Base-by-base conservation (phyloP, 2,113 vertebrate species). In the Aptenodytes forsteri region DNA sequence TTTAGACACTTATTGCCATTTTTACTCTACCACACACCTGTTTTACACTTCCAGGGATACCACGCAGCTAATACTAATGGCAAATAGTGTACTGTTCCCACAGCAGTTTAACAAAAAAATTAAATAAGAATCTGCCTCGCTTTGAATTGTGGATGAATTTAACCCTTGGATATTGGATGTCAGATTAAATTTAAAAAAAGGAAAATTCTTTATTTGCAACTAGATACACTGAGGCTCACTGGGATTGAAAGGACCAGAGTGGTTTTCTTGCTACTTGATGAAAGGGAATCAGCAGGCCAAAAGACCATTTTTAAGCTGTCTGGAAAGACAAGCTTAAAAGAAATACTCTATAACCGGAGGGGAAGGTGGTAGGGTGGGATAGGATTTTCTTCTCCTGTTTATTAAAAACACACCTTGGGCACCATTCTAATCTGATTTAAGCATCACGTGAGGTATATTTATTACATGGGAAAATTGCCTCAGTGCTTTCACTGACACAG, bases 381-480 rank as follows among this genome's bases (percentile, higher is more conserved):
- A 94, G 46, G 55, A 78, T 96, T 94, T 95, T 93, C 61, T 93
- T 81, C 89, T 86, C 15, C 38, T 95, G 69, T 90, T 96, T 96
- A 97, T 97, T 94, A 84, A 96, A 96, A 90, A 88, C 65, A 92
- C 72, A 90, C 90, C 92, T 93, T 91, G 55, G 93, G 95, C 89
- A 87, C 15, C 17, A 42, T 90, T 96, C 82, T 94, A 96, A 96
- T 97, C 94, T 97, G 92, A 90, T 94, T 91, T 64, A 94, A 70
- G 42, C 10, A 87, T 97, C 90, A 96, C 58, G 27, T 97, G 90
- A 95, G 61, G 49, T 66, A 34, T 27, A 82, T 70, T 93, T 90
- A 84, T 93, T 91, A 95, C 93, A 95, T 96, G 96, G 95, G 96
- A 97, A 97, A 96, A 91, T 69, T 87, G 92, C 89, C 90, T 97